phyloP scores from a whole-genome alignment of 2,888 invertebrate species.

The Melanophora roralis region DNA sequence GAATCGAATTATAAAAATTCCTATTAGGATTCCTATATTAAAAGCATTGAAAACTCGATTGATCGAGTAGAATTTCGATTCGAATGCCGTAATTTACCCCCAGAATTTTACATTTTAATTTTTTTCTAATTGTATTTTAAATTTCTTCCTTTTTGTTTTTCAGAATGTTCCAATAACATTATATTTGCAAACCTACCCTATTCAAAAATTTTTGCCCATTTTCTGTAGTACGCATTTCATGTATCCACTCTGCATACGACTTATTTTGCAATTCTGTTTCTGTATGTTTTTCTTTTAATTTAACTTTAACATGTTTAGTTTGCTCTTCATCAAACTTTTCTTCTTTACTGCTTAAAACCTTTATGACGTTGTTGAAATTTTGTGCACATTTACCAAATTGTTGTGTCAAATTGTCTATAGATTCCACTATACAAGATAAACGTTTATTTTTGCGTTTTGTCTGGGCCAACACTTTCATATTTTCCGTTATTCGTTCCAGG shows the following conservation, averaged over 20 bases:
- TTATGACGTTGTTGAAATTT: conserved; percentile 67
- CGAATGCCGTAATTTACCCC: too few relatives aligned
- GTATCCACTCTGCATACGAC: conserved; percentile 74
- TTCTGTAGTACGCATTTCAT: conserved; percentile 72
- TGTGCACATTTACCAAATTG: conserved; percentile 68
- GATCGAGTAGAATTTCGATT: too few relatives aligned
- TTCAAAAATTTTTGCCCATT: conserved; percentile 74
- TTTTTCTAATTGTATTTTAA: too few relatives aligned
- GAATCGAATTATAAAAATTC: too few relatives aligned
- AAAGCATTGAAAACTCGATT: too few relatives aligned
- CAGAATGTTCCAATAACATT: too few relatives aligned
- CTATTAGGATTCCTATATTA: too few relatives aligned
- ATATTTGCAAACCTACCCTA: conserved; percentile 65
- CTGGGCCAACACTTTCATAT: conserved; percentile 65
- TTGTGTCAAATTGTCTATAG: conserved; percentile 67
- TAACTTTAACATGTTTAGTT: not conserved
- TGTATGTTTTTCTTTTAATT: conserved; percentile 36
- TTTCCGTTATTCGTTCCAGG: conserved; percentile 68
- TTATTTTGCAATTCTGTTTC: conserved; percentile 60
- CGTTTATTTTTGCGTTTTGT: conserved; percentile 66
- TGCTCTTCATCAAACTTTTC: not conserved
- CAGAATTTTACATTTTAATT: too few relatives aligned
- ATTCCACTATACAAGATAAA: conserved; percentile 65
- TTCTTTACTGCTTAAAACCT: conserved; percentile 37
- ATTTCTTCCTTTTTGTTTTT: too few relatives aligned